A percentile compares a stretch with the other conserved stretches of the same genome.
Conservation (phyloP, 1,140 invertebrate species). For the Calliopsis andreniformis region DNA sequence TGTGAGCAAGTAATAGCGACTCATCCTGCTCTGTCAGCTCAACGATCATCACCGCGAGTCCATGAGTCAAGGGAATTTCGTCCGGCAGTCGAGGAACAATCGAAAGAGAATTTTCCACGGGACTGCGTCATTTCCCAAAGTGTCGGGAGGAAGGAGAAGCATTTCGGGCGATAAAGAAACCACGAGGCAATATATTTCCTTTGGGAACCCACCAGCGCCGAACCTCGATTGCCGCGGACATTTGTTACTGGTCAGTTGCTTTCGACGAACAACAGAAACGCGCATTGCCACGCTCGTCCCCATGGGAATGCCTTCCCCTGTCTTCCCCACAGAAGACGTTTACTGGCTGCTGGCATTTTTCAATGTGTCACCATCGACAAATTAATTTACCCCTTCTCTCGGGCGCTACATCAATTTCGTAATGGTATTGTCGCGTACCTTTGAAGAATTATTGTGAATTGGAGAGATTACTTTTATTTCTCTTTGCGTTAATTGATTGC, state of each 20-base stretch:
- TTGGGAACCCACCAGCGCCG: constrained; percentile 21
- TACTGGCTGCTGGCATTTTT: constrained; percentile 26
- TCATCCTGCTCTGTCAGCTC: background rate
- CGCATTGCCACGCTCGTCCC: background rate
- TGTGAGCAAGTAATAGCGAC: no score
- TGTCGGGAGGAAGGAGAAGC: constrained; percentile 18
- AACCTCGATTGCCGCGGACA: constrained; percentile 34
- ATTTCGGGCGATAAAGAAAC: constrained; percentile 40
- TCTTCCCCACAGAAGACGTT: background rate
- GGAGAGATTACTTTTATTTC: no score
- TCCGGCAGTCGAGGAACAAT: background rate
- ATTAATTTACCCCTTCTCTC: constrained; percentile 48
- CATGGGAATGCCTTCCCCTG: background rate
- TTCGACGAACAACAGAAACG: constrained; percentile 1
- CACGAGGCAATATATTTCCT: constrained; percentile 44
- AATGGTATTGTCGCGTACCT: no score
- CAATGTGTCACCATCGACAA: constrained; percentile 36
- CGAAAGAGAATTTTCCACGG: constrained; percentile 16
- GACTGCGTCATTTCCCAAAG: constrained; percentile 23
- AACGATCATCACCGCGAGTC: background rate
- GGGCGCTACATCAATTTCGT: no score
- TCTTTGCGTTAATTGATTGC: no score
- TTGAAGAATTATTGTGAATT: no score
- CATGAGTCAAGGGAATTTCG: background rate
- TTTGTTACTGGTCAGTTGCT: constrained; percentile 47